phyloP scores from a whole-genome alignment of 2,113 vertebrate genomes.

The Nerophis lumbriciformis region DNA sequence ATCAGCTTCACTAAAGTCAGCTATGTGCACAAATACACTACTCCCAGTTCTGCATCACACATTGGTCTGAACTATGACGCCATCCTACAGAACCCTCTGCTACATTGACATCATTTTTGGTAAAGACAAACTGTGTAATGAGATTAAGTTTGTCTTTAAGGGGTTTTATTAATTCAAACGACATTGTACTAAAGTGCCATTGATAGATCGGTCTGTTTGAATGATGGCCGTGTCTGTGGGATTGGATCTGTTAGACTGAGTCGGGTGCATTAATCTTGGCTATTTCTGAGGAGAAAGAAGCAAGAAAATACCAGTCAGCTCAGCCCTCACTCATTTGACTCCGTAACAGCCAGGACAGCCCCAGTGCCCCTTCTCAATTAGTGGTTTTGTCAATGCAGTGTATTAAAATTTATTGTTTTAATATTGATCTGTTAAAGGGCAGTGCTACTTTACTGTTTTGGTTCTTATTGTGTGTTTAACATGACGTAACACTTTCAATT shows the following conservation, averaged over 20 bases:
- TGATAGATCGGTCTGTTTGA: constrained; percentile 54
- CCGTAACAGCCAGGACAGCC: constrained; percentile 9
- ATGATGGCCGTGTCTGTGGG: constrained; percentile 47
- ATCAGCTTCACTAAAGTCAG: neutral
- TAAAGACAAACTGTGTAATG: constrained; percentile 33
- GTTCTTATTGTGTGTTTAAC: neutral
- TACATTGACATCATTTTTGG: constrained; percentile 21
- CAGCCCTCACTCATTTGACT: constrained; percentile 1
- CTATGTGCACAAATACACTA: neutral
- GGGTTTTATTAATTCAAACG: constrained; percentile 41
- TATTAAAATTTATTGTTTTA: constrained; percentile 34
- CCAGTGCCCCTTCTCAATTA: constrained; percentile 9
- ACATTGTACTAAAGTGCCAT: constrained; percentile 49
- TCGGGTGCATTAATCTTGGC: constrained; percentile 54
- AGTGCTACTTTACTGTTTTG: too few relatives aligned
- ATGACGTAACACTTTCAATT: neutral
- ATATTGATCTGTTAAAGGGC: constrained; percentile 19
- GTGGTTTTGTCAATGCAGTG: constrained; percentile 24
- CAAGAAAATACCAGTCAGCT: constrained; percentile 11
- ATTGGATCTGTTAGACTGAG: constrained; percentile 28
- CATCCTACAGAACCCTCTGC: neutral
- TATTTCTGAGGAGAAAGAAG: neutral
- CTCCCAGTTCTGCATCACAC: too few relatives aligned
- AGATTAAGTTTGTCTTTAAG: constrained; percentile 37
- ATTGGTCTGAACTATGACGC: neutral